Conservation (phyloP, 2,797 vertebrate genomes). For the Ambastaia sidthimunki region DNA sequence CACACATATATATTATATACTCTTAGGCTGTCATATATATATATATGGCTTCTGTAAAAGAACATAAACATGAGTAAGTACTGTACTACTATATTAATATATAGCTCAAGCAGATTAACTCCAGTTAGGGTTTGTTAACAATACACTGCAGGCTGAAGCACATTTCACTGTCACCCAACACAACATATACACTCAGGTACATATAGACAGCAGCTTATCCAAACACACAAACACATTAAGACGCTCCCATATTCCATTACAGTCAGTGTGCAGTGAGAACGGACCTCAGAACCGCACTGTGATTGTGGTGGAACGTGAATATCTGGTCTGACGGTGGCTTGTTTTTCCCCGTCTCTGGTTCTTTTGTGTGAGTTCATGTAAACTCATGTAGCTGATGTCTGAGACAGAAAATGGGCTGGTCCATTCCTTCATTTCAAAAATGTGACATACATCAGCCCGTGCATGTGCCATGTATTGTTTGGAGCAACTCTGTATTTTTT, state of each 20-base stretch:
- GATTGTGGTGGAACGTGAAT: constrained; percentile 56
- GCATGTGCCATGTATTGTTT: background rate
- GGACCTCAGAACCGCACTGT: constrained; percentile 25
- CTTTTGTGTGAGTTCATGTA: constrained; percentile 59
- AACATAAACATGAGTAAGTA: too few relatives aligned
- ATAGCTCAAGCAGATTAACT: constrained; percentile 2
- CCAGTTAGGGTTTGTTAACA: background rate
- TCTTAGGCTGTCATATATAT: too few relatives aligned
- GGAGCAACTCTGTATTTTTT: constrained; percentile 16
- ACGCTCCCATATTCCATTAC: constrained; percentile 42
- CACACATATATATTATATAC: background rate
- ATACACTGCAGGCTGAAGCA: constrained; percentile 20
- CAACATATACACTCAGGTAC: background rate
- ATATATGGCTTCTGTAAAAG: too few relatives aligned
- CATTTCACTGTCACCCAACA: constrained; percentile 27
- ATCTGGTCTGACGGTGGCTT: constrained; percentile 60
- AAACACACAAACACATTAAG: constrained; percentile 37
- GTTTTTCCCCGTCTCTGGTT: constrained; percentile 51
- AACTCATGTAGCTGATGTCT: constrained; percentile 54
- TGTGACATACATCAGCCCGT: constrained; percentile 1
- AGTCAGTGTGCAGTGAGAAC: constrained; percentile 25
- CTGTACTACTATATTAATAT: background rate
- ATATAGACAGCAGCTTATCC: constrained; percentile 38
- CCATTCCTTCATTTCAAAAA: constrained; percentile 25
- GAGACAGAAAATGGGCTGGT: constrained; percentile 31